Evolutionary conservation across 1,140 invertebrate genomes (phyloP).

Genomic region (Ceratina calcarata): DNA sequence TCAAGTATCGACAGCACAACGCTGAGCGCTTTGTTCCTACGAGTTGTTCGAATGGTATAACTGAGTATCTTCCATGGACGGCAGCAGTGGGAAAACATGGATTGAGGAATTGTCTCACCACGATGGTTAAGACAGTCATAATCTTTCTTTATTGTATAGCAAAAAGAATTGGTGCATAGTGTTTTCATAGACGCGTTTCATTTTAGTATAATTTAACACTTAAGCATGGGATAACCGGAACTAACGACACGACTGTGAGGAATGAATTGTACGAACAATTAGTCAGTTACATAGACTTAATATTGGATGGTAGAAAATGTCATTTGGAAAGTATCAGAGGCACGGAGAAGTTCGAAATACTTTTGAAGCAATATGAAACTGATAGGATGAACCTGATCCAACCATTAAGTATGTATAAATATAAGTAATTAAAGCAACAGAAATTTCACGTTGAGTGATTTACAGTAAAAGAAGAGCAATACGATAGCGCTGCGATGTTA

Average conservation of each 20-base stretch:
- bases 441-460: constrained; percentile 41
- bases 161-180: background rate
- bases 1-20: constrained; percentile 82
- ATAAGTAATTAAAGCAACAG: background rate
- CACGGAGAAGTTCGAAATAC: constrained; percentile 81
- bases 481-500: constrained; percentile 89
- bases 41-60: constrained; percentile 69
- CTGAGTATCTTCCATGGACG: constrained; percentile 86
- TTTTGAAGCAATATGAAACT: constrained; percentile 85
- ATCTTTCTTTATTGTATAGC: background rate
- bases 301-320: constrained; percentile 87
- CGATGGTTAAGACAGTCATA: constrained; percentile 73
- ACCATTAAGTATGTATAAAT: constrained; percentile 79
- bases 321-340: constrained; percentile 86
- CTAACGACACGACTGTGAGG: constrained; percentile 79
- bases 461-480: constrained; percentile 88
- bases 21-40: constrained; percentile 79
- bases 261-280: constrained; percentile 86
- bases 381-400: constrained; percentile 85
- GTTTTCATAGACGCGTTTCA: constrained; percentile 8
- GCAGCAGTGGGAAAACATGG: constrained; percentile 81
- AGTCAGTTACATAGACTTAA: constrained; percentile 87
- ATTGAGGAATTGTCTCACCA: constrained; percentile 80
- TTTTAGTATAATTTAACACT: constrained; percentile 81
- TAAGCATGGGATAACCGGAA: constrained; percentile 82